Evolutionary conservation across 2,888 invertebrate genomes (phyloP).

Genomic region (Diaprepes abbreviatus): DNA sequence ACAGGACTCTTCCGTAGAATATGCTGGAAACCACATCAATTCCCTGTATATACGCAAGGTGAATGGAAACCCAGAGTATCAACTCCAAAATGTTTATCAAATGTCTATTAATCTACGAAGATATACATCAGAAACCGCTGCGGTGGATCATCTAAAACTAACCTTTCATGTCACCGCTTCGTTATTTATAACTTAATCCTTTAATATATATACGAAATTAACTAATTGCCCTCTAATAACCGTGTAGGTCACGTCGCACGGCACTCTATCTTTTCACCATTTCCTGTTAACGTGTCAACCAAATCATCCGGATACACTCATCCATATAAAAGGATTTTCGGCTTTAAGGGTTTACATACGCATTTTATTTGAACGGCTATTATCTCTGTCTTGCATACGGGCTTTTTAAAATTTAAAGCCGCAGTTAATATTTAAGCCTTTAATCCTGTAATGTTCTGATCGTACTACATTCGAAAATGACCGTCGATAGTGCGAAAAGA

Average conservation of each 20-base stretch:
- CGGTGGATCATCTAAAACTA: too few relatives aligned
- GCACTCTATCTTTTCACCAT: conserved; percentile 16
- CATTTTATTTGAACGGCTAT: conserved; percentile 44
- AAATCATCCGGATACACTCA: conserved; percentile 47
- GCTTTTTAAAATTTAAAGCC: conserved; percentile 49
- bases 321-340: conserved; percentile 49
- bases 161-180: too few relatives aligned
- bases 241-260: neutral
- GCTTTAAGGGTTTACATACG: conserved; percentile 41
- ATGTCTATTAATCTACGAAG: too few relatives aligned
- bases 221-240: conserved; percentile 8
- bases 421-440: conserved; percentile 48
- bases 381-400: conserved; percentile 49
- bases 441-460: conserved; percentile 43
- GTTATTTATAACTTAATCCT: neutral
- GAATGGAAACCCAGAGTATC: too few relatives aligned
- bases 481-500: too few relatives aligned
- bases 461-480: neutral
- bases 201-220: neutral
- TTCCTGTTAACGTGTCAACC: conserved; percentile 46
- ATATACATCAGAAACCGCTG: too few relatives aligned
- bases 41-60: too few relatives aligned
- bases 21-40: too few relatives aligned
- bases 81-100: too few relatives aligned
- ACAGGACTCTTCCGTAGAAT: too few relatives aligned